Conservation (phyloP, 2,797 vertebrate genomes). For the Alcedo quadribrachys region DNA sequence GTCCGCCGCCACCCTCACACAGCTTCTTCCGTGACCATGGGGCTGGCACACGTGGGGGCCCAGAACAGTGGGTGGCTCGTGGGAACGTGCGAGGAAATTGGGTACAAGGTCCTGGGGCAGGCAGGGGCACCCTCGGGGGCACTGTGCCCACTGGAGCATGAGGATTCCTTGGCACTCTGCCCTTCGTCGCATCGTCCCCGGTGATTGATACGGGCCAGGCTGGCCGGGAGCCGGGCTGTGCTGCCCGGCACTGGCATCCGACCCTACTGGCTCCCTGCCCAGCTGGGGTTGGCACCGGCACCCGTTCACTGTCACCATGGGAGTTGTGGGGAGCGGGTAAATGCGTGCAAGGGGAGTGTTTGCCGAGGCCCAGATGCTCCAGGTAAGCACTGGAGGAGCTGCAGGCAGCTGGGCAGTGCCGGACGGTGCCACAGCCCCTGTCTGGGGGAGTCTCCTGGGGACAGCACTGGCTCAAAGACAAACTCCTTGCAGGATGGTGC, state of each 20-base stretch:
- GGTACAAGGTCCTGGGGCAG: neutral
- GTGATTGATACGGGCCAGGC: neutral
- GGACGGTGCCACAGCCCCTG: accelerated
- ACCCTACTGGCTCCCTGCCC: constrained; percentile 6
- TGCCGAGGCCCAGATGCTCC: accelerated
- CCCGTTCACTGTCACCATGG: accelerated
- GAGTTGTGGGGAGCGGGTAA: neutral
- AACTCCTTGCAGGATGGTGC: neutral
- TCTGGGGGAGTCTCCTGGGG: neutral
- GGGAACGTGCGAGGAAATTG: accelerated
- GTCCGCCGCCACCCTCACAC: neutral
- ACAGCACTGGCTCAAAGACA: neutral
- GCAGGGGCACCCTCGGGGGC: accelerated
- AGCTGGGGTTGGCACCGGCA: neutral
- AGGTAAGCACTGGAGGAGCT: neutral
- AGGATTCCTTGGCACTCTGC: accelerated
- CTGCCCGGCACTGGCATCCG: neutral
- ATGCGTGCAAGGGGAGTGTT: neutral
- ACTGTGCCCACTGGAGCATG: neutral
- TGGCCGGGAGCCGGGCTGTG: neutral
- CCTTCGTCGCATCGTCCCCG: accelerated
- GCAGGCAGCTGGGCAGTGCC: neutral
- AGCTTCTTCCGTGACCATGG: neutral
- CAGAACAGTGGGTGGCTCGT: neutral
- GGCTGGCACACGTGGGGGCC: neutral